Base-by-base conservation (phyloP, 2,888 invertebrate species). In the Heliconius ismenius region DNA sequence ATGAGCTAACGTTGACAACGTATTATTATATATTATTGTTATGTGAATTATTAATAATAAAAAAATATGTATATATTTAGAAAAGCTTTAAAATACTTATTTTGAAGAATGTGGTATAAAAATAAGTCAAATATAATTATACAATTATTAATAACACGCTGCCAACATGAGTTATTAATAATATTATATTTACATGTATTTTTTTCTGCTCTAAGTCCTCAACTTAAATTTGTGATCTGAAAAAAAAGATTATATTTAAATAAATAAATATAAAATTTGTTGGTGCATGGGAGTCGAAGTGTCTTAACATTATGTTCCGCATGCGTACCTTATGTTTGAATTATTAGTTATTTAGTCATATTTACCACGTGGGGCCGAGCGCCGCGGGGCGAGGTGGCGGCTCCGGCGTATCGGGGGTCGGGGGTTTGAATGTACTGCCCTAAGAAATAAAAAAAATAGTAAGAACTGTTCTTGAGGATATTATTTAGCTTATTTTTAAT, bases 391-490 rank as follows among this genome's bases (percentile, higher is more conserved):
- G 84, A 4, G 93, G 94, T 6, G 91, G 95, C 0, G 92, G 95
- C 84, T 92, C 94, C 26, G 91, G 95, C 2, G 92, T 95, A 67
- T 90, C 92, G 0, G 93, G 89, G 0, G 93, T 88, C 24, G 96
- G 97, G 18, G 97, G 97, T 89, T 96, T 96, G 87, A 96, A 96
- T 78, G 96, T 96, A 82, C 96, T 96, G 21, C 96, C 96, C 93
- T 94, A 86, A 15, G 0, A 82, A 86, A 49, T 68, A 15, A 6
- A 62, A 62, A 26, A 58, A 58, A 54, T n/a, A 1, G 18, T 49
- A 54, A 54, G 54, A n/a, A 54, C 3, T 54, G 2, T 54, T 54
- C 21, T 54, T 21, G 3, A 49, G 18, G 11, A 39, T 39, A 18
- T 43, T 6, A 15, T 43, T 43, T 15, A 18, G 49, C 49, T 49